These are phyloP conservation scores for Ernsta delagoae DNA, from an alignment of 2,888 invertebrate genomes.

Conservation along the genomic window DNA sequence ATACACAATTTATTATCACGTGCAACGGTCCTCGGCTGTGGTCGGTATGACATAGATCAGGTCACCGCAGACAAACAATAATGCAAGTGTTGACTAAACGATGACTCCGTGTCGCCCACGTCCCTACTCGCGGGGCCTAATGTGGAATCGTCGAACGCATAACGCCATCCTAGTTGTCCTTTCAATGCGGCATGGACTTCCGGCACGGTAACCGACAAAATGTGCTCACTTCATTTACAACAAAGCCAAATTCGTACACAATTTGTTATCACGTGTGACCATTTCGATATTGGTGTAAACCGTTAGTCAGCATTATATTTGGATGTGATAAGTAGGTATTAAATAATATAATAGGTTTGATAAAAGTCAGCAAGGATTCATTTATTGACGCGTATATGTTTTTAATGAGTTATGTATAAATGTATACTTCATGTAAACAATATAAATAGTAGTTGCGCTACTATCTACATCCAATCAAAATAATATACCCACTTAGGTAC, in stretches of 20 bases:
- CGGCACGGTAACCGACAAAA: slow-evolving; percentile 62
- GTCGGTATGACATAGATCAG: too few species aligned
- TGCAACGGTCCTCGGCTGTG: too few species aligned
- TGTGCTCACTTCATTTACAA: slow-evolving; percentile 54
- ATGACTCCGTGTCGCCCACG: slow-evolving; percentile 69
- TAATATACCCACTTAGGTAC: too few species aligned
- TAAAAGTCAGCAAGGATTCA: too few species aligned
- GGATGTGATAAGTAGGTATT: slow-evolving; percentile 49
- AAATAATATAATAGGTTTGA: too few species aligned
- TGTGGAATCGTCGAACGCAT: slow-evolving; percentile 54
- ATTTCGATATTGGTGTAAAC: slow-evolving; percentile 22
- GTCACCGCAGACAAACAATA: too few species aligned
- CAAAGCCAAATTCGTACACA: slow-evolving; percentile 48
- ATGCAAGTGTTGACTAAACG: slow-evolving; percentile 56
- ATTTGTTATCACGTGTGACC: slow-evolving; percentile 48
- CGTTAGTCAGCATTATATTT: slow-evolving; percentile 13
- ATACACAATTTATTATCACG: too few species aligned
- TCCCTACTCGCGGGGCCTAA: slow-evolving; percentile 57
- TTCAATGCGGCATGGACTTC: slow-evolving; percentile 69
- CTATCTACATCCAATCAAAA: too few species aligned
- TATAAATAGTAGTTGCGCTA: too few species aligned
- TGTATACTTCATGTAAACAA: too few species aligned
- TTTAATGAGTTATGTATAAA: too few species aligned
- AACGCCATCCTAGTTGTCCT: slow-evolving; percentile 54
- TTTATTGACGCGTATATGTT: too few species aligned